Evolutionary conservation across 2,888 invertebrate species (phyloP).

Genomic region (Tinea pellionella): DNA sequence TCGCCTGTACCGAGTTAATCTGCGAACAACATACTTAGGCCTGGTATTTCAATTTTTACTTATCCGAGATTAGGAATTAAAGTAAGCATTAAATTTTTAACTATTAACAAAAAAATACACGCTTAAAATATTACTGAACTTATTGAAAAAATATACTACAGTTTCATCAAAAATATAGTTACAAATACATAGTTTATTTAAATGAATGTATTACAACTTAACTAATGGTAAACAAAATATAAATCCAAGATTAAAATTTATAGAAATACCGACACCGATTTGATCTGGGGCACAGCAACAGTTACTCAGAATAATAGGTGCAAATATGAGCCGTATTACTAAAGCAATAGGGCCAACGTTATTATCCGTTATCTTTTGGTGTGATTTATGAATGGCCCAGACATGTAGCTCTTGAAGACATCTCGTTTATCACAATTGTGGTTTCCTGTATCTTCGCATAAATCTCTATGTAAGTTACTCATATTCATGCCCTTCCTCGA

Average conservation of each 20-base stretch:
- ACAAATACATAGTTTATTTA: too few relatives aligned
- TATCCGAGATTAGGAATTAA: neutral
- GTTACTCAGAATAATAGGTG: neutral
- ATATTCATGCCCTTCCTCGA: neutral
- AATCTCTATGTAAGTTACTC: neutral
- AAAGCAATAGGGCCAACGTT: neutral
- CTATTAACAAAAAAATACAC: too few relatives aligned
- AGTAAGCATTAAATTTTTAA: neutral
- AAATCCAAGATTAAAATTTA: neutral
- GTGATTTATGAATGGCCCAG: neutral
- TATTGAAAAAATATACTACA: neutral
- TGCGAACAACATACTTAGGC: conserved; percentile 15
- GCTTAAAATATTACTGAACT: too few relatives aligned
- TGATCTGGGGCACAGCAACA: neutral
- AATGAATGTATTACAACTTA: neutral
- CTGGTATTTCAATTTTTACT: neutral
- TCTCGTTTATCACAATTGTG: conserved; percentile 5
- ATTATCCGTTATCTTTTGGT: neutral
- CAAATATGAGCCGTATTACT: neutral
- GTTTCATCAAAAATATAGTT: too few relatives aligned
- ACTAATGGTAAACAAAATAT: neutral
- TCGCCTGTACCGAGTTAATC: conserved; percentile 35
- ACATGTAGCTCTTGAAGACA: neutral
- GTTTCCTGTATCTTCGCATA: neutral
- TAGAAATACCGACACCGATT: neutral